phyloP scores from a whole-genome alignment of 2,797 vertebrate species.

The Anolis apletophallus region DNA sequence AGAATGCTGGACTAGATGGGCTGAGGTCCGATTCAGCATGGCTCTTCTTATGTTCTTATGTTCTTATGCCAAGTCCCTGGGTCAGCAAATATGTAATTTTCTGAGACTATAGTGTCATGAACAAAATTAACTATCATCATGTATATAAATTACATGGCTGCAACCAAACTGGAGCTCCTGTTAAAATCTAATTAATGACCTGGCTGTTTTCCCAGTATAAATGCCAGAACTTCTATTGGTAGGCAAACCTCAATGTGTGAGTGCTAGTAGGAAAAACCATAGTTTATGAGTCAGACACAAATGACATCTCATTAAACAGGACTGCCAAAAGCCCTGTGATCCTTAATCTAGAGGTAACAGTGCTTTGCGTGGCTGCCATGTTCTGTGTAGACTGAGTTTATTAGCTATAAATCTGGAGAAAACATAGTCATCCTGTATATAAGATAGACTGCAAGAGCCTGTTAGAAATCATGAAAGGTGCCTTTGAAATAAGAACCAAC shows the following conservation, averaged over 20 bases:
- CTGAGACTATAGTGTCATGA: neutral
- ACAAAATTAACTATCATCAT: slow-evolving; percentile 2
- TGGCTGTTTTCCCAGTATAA: neutral
- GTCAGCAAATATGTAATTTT: neutral
- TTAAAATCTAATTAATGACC: slow-evolving; percentile 12
- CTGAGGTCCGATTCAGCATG: no score
- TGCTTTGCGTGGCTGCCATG: neutral
- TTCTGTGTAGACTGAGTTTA: neutral
- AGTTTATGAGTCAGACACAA: slow-evolving; percentile 11
- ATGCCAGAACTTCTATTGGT: neutral
- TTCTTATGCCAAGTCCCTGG: neutral
- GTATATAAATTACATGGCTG: neutral
- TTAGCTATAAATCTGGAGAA: slow-evolving; percentile 1
- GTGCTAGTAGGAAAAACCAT: neutral
- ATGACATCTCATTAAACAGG: slow-evolving; percentile 4
- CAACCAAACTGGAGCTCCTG: neutral
- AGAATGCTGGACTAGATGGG: no score
- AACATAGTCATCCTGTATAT: slow-evolving; percentile 5
- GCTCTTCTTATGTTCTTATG: no score
- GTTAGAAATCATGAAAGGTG: slow-evolving; percentile 30
- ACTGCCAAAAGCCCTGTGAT: neutral
- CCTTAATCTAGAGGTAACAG: neutral
- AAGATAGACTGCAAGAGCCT: neutral
- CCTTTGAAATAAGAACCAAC: slow-evolving; percentile 18
- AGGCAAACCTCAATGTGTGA: slow-evolving; percentile 5